These are phyloP conservation scores for Phrynosoma platyrhinos DNA, from an alignment of 2,113 vertebrate species.

Conservation along the genomic window DNA sequence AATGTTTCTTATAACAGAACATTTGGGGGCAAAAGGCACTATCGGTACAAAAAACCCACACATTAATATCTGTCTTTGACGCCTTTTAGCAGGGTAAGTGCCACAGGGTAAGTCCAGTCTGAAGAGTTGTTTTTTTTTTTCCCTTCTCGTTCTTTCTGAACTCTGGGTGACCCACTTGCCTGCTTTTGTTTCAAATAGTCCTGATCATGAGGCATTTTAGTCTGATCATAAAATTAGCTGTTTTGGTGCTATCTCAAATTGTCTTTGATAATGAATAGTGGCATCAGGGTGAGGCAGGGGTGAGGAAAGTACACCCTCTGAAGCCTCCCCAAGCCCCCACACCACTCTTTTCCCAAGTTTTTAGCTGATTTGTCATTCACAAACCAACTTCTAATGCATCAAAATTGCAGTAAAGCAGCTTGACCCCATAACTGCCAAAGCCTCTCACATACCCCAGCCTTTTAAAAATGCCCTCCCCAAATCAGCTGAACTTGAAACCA, in stretches of 20 bases:
- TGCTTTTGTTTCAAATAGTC: too few relatives aligned
- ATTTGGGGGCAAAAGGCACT: not conserved
- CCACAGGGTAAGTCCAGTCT: not conserved
- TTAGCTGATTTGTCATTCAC: too few relatives aligned
- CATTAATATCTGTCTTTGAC: not conserved
- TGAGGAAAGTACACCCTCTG: not conserved
- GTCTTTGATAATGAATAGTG: not conserved
- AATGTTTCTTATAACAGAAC: constrained; percentile 6
- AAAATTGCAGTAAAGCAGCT: too few relatives aligned
- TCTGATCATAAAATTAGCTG: not conserved
- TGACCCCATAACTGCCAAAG: too few relatives aligned
- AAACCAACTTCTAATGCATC: too few relatives aligned
- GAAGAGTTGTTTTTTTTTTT: not conserved
- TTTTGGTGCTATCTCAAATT: not conserved
- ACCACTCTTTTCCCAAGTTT: too few relatives aligned
- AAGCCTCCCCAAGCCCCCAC: too few relatives aligned
- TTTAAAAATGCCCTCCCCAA: too few relatives aligned
- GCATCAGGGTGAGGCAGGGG: not conserved
- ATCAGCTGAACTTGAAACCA: too few relatives aligned
- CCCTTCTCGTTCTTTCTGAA: too few relatives aligned
- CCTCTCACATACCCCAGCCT: too few relatives aligned
- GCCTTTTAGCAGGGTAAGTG: constrained; percentile 7
- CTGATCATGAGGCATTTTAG: not conserved
- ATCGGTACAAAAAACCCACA: not conserved
- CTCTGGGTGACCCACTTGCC: not conserved